These are phyloP conservation scores for Amazona vittata DNA, from an alignment of 2,113 vertebrate species.

Conservation along the genomic window DNA sequence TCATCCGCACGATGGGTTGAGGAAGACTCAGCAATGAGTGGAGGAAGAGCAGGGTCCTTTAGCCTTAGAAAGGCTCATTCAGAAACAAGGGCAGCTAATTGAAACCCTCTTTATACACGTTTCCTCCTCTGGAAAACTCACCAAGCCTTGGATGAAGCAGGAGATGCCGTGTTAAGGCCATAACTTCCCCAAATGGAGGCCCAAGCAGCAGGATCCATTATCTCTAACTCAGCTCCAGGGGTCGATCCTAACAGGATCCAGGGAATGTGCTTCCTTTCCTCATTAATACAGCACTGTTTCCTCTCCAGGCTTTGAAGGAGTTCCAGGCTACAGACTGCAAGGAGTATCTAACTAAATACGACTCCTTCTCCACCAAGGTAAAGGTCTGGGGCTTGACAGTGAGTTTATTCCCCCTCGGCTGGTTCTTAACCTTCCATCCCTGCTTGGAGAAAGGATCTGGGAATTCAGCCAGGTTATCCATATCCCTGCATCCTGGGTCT, in stretches of 20 bases:
- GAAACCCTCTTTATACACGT: background rate
- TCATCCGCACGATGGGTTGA: fast-evolving
- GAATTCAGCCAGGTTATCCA: background rate
- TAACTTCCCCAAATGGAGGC: too few species aligned
- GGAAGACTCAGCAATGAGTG: background rate
- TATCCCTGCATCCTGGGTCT: background rate
- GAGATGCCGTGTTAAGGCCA: background rate
- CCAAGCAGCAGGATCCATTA: background rate
- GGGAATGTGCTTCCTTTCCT: background rate
- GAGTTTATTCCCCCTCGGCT: background rate
- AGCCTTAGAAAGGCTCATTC: background rate
- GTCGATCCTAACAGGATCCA: background rate
- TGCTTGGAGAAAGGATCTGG: background rate
- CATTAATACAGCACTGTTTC: background rate
- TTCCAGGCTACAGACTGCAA: background rate
- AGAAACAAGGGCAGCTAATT: background rate
- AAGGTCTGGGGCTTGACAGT: background rate
- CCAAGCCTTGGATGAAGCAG: background rate
- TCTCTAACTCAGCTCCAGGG: background rate
- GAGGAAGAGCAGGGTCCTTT: background rate
- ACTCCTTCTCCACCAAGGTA: conserved; percentile 71
- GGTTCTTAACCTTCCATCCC: too few species aligned
- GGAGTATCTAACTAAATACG: background rate
- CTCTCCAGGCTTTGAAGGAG: background rate
- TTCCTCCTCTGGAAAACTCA: background rate